Base-by-base conservation (phyloP, 2,888 invertebrate species). In the Spodoptera exigua region DNA sequence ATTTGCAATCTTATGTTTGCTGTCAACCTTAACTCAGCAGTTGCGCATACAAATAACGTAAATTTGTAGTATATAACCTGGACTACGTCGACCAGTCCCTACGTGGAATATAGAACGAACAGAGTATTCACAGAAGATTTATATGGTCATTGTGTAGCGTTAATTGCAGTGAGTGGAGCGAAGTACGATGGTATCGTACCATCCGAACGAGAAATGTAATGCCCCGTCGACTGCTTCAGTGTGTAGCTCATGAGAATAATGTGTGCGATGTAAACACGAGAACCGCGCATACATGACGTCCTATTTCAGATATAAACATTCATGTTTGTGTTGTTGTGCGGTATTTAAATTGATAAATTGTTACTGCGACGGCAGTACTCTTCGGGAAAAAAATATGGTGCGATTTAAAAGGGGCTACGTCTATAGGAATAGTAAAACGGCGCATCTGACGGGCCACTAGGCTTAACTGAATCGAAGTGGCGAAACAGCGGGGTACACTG, bases 131-230 rank as follows among this genome's bases (percentile, higher is more conserved):
- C 84, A 76, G 82, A 85, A 91, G 91, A 93, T 94, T 92, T 93
- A 93, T 93, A 87, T 89, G 92, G 89, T 89, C 90, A 92, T 92
- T 92, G 90, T 90, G 88, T 87, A 88, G 87, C 89, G 91, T 92
- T 93, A 93, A 93, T 93, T 94, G 91, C 91, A 89, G 85, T 85
- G 90, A 91, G 90, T 89, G 83, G 84, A 88, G 90, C 90, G 89
- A 87, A 86, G 88, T 88, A 85, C 89, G 89, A 89, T 91, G 86
- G 85, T 90, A 92, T 91, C 90, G 86, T 81, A 82, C 85, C 79
- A 86, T 84, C 86, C 82, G 85, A 88, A 88, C 87, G 88, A 88
- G 89, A 89, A 90, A 85, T 88, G 88, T 85, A 84, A 85, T 88
- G 83, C 83, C 80, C 79, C 75, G 81, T 79, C 80, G 77, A 70